A percentile compares a stretch with the other conserved stretches of the same genome.
phyloP scores from a whole-genome alignment of 1,140 invertebrate species.

The Euborellia annulipes region DNA sequence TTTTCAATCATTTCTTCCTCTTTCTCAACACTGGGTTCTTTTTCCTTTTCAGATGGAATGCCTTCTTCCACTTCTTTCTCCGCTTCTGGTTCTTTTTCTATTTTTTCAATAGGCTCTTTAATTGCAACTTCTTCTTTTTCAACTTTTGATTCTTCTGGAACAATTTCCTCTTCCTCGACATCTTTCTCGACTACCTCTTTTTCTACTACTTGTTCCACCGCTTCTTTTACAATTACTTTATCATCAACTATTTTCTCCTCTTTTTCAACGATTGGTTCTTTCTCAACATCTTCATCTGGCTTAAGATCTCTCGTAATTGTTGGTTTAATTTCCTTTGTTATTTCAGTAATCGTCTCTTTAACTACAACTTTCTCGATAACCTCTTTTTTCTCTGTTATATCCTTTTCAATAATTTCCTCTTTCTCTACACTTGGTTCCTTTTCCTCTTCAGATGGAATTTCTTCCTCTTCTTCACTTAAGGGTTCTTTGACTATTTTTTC shows the following conservation, averaged over 20 bases:
- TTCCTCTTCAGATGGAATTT: background rate
- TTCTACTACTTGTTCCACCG: constrained; percentile 8
- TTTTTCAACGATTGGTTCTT: constrained; percentile 2
- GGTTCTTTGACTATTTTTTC: constrained; percentile 8
- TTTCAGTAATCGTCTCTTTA: constrained; percentile 5
- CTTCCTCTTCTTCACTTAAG: constrained; percentile 11
- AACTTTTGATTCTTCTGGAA: constrained; percentile 3
- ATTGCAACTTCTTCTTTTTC: constrained; percentile 2
- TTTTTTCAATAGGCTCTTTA: constrained; percentile 1
- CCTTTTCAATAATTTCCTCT: constrained; percentile 6
- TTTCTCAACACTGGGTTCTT: background rate
- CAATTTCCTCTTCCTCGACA: constrained; percentile 5
- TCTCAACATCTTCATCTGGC: background rate
- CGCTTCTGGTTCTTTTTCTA: constrained; percentile 6
- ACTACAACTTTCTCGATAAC: too few relatives aligned
- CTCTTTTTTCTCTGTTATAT: constrained; percentile 6
- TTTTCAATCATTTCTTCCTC: background rate
- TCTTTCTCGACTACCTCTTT: constrained; percentile 4
- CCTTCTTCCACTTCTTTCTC: constrained; percentile 12
- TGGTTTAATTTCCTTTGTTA: constrained; percentile 10
- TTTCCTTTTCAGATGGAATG: constrained; percentile 1
- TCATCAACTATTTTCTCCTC: constrained; percentile 1
- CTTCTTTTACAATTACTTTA: constrained; percentile 8
- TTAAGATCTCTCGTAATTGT: background rate
- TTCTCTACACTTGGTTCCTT: constrained; percentile 8